Conservation (phyloP, 2,797 vertebrate genomes). For the Myripristis jacobus region DNA sequence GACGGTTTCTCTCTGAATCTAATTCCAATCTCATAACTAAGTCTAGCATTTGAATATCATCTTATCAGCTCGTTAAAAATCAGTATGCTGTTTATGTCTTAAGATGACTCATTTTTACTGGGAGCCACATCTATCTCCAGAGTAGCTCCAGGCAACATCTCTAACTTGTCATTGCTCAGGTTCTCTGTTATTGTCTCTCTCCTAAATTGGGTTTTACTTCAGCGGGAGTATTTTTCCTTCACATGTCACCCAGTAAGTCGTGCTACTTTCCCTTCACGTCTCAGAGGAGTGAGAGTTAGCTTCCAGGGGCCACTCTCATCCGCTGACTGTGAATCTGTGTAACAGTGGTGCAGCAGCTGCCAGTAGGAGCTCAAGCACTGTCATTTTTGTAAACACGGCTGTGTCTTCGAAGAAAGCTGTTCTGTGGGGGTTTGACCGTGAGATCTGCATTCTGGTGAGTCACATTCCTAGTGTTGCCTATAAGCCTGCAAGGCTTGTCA, state of each 20-base stretch:
- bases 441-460: conserved; percentile 64
- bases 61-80: conserved; percentile 13
- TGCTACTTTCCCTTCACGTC: conserved; percentile 16
- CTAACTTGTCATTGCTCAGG: conserved; percentile 22
- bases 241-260: not conserved
- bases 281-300: conserved; percentile 23
- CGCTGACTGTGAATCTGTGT: conserved; percentile 23
- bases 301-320: conserved; percentile 15
- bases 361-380: conserved; percentile 43
- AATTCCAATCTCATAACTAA: not conserved
- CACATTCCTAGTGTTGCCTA: conserved; percentile 67
- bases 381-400: conserved; percentile 58
- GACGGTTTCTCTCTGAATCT: not conserved
- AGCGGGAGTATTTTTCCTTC: not conserved
- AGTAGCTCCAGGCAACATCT: not conserved
- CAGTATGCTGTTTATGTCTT: conserved; percentile 15
- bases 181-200: not conserved
- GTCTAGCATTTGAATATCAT: conserved; percentile 34
- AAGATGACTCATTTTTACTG: conserved; percentile 22
- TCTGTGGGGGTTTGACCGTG: conserved; percentile 28
- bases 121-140: not conserved
- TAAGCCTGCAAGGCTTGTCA: conserved; percentile 52
- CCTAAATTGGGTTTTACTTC: not conserved
- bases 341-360: conserved; percentile 37
- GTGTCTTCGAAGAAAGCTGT: conserved; percentile 41